Evolutionary conservation across 2,113 vertebrate species (phyloP).

Genomic region (Onychorhynchus coronatus): DNA sequence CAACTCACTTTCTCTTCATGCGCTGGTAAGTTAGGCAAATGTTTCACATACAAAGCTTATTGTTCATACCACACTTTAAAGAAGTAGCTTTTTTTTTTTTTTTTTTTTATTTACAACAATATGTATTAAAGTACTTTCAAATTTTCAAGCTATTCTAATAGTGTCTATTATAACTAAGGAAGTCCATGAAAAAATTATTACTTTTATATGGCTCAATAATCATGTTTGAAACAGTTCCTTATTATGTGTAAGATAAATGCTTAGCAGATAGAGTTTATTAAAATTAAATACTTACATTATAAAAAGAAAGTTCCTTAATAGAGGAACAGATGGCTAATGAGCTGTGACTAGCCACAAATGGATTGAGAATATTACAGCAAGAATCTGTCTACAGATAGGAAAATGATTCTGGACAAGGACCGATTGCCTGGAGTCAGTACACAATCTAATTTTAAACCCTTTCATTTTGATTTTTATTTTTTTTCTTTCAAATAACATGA

Average conservation of each 20-base stretch:
- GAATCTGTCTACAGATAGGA: conserved; percentile 55
- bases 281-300: conserved; percentile 64
- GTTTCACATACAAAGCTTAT: neutral
- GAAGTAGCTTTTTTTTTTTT: too few species aligned
- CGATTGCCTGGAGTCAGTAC: conserved; percentile 31
- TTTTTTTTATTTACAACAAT: neutral
- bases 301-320: conserved; percentile 55
- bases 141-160: neutral
- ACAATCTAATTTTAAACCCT: conserved; percentile 56
- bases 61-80: neutral
- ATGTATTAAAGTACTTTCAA: neutral
- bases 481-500: neutral
- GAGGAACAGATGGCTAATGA: conserved; percentile 68
- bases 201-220: neutral
- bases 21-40: neutral
- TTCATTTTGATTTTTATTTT: neutral
- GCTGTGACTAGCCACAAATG: conserved; percentile 60
- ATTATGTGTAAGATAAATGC: conserved; percentile 24
- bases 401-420: conserved; percentile 53
- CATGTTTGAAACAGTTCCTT: conserved; percentile 1
- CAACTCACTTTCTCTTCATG: neutral
- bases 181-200: neutral
- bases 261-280: conserved; percentile 47
- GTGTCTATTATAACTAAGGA: neutral
- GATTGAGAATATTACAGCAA: conserved; percentile 48